Conservation (phyloP, 2,797 vertebrate species). For the Myotis findleyi region DNA sequence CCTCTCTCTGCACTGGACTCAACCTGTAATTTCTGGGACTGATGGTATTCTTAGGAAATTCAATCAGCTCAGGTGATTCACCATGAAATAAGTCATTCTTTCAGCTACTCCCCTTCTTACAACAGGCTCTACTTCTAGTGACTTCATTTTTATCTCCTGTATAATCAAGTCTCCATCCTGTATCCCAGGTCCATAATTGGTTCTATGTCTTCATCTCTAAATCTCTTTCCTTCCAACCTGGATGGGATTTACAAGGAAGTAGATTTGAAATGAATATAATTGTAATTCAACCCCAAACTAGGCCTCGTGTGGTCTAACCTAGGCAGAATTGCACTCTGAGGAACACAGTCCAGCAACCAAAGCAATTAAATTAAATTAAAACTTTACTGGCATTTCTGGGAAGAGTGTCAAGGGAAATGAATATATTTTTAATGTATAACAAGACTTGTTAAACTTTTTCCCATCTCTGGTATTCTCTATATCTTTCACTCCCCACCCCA, state of each 20-base stretch:
- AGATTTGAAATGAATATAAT: slow-evolving; percentile 46
- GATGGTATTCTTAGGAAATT: neutral
- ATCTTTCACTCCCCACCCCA: neutral
- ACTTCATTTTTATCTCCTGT: slow-evolving; percentile 14
- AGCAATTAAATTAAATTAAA: slow-evolving; percentile 66
- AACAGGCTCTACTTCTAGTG: neutral
- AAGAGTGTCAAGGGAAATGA: slow-evolving; percentile 62
- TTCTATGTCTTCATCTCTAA: slow-evolving; percentile 12
- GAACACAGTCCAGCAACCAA: slow-evolving; percentile 51
- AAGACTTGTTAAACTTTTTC: slow-evolving; percentile 18
- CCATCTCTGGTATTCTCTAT: neutral
- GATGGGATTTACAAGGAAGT: slow-evolving; percentile 31
- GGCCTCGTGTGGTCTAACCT: neutral
- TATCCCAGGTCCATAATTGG: neutral
- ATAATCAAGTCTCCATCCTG: neutral
- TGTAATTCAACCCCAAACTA: slow-evolving; percentile 22
- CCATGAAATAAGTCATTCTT: neutral
- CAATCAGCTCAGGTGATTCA: neutral
- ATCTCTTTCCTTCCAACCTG: neutral
- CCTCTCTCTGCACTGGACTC: neutral
- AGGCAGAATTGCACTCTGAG: slow-evolving; percentile 49
- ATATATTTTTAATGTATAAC: slow-evolving; percentile 30
- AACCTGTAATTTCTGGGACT: neutral
- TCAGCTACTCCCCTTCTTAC: neutral
- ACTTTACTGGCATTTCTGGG: slow-evolving; percentile 37